A percentile compares a stretch with the other conserved stretches of the same genome.
phyloP scores from a whole-genome alignment of 2,888 invertebrate species.

The Alviniconcha strummeri region DNA sequence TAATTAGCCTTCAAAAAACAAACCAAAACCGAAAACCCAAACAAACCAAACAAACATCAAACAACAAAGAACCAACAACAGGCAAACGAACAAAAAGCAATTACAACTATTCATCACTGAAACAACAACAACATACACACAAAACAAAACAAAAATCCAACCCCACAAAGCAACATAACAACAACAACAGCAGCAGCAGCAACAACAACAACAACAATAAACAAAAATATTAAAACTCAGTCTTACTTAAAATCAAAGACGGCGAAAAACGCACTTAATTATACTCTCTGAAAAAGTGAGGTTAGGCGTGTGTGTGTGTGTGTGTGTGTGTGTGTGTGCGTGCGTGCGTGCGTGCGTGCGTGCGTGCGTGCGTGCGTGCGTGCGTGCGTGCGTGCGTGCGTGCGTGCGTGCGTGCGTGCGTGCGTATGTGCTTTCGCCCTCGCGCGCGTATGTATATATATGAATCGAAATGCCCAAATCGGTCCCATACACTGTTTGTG shows the following conservation, averaged over 20 bases:
- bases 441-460: not conserved
- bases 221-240: too few species aligned
- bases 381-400: slow-evolving; percentile 14
- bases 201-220: too few species aligned
- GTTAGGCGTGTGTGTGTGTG: not conserved
- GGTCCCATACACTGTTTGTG: not conserved
- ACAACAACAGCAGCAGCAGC: too few species aligned
- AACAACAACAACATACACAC: too few species aligned
- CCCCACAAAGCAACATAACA: too few species aligned
- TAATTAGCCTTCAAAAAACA: too few species aligned
- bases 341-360: slow-evolving; percentile 14
- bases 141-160: too few species aligned
- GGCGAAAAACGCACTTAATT: not conserved
- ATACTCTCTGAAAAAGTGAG: not conserved
- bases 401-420: not conserved
- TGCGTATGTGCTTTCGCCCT: not conserved
- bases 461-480: not conserved
- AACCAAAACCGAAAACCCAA: too few species aligned
- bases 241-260: not conserved
- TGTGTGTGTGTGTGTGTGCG: slow-evolving; percentile 20
- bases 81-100: too few species aligned
- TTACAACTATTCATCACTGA: too few species aligned
- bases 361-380: slow-evolving; percentile 1
- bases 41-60: too few species aligned
- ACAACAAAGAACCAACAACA: too few species aligned